Evolutionary conservation across 2,113 vertebrate species (phyloP).

Genomic region (Callithrix jacchus): DNA sequence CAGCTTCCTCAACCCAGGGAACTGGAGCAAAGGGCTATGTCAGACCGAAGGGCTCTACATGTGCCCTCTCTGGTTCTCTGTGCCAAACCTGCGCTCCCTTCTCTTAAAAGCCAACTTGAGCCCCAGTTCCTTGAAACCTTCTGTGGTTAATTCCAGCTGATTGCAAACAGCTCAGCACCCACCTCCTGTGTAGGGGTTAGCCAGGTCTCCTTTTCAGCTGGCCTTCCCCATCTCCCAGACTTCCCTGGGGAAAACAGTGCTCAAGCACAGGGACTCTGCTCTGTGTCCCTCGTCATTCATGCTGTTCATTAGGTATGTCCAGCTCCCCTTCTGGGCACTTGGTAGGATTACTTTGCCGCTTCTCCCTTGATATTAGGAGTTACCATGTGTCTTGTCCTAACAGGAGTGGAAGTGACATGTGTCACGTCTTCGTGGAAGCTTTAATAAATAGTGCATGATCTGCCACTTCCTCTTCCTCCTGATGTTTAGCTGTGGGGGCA

Average conservation of each 20-base stretch:
- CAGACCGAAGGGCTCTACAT: background rate
- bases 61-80: background rate
- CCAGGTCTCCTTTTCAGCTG: background rate
- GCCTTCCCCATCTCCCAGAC: background rate
- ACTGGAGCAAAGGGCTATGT: too few relatives aligned
- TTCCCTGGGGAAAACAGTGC: background rate
- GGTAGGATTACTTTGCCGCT: background rate
- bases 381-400: background rate
- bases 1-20: background rate
- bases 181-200: accelerated
- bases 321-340: background rate
- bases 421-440: background rate
- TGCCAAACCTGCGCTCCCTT: background rate
- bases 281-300: too few relatives aligned
- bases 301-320: background rate
- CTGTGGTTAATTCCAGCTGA: background rate
- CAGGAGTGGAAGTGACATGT: background rate
- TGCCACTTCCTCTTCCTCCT: background rate
- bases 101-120: background rate
- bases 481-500: background rate
- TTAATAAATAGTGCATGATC: background rate
- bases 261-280: background rate
- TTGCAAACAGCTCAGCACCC: background rate
- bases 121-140: background rate
- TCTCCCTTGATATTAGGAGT: background rate